phyloP scores from a whole-genome alignment of 2,113 vertebrate species.

The Paradisaea rubra region DNA sequence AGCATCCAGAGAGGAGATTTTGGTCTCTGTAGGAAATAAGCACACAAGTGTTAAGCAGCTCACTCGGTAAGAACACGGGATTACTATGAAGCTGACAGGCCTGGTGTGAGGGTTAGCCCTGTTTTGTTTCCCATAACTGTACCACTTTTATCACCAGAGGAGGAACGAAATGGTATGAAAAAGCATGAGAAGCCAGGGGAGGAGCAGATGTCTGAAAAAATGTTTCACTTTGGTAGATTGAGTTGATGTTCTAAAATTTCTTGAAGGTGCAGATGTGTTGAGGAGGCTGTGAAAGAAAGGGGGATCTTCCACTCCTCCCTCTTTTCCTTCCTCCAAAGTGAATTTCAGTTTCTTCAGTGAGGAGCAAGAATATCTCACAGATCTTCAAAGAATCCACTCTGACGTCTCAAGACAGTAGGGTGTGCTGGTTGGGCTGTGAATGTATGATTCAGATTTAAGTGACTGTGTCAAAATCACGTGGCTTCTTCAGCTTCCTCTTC shows the following conservation, averaged over 20 bases:
- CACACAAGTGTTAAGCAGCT: not conserved
- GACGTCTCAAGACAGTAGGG: not conserved
- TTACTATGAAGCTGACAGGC: not conserved
- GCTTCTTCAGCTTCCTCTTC: slow-evolving; percentile 18
- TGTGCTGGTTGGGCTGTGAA: not conserved
- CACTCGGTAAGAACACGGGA: not conserved
- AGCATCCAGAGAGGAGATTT: not conserved
- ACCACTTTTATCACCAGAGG: not conserved
- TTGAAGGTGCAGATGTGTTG: not conserved
- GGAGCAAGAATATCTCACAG: not conserved
- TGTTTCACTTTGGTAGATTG: not conserved
- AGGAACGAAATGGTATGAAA: not conserved
- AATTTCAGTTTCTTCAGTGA: not conserved
- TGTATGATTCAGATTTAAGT: not conserved
- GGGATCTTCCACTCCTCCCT: not conserved
- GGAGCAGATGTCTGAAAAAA: not conserved
- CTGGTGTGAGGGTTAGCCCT: not conserved
- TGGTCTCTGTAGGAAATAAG: not conserved
- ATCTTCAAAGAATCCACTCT: not conserved
- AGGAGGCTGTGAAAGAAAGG: not conserved
- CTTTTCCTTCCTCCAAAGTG: not conserved
- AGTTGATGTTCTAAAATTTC: not conserved
- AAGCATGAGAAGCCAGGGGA: not conserved
- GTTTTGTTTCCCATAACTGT: not conserved
- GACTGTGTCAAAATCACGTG: not conserved